Evolutionary conservation across 2,113 vertebrate species (phyloP).

Genomic region (Mus musculus): DNA sequence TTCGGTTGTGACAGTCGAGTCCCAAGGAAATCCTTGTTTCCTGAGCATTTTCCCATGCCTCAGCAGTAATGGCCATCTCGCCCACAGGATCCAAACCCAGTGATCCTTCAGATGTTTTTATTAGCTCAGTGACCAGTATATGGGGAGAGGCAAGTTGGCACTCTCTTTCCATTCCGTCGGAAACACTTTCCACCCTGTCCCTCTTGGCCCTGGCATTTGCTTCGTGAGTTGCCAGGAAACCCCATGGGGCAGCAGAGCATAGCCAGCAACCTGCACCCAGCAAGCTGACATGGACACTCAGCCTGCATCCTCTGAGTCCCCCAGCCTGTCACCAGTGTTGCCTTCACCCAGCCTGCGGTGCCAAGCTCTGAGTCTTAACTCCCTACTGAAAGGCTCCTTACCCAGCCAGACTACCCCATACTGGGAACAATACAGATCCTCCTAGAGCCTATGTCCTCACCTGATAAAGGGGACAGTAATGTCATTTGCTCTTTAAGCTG

Average conservation of each 20-base stretch:
- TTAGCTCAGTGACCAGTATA: neutral
- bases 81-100: neutral
- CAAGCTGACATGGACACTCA: neutral
- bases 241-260: neutral
- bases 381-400: neutral
- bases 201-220: neutral
- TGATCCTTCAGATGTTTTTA: neutral
- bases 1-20: neutral
- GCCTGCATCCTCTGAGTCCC: neutral
- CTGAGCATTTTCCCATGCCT: neutral
- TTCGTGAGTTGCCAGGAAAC: neutral
- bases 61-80: neutral
- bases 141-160: neutral
- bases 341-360: neutral
- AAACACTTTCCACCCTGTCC: neutral
- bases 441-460: neutral
- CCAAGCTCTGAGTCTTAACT: neutral
- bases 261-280: neutral
- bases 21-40: neutral
- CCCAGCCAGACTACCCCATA: too few species aligned
- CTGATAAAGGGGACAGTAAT: neutral
- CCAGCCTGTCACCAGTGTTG: neutral
- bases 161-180: neutral
- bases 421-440: neutral
- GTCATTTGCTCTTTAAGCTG: rapidly evolving